Evolutionary conservation across 2,888 invertebrate species (phyloP).

Genomic region (Odontomyia ornata): DNA sequence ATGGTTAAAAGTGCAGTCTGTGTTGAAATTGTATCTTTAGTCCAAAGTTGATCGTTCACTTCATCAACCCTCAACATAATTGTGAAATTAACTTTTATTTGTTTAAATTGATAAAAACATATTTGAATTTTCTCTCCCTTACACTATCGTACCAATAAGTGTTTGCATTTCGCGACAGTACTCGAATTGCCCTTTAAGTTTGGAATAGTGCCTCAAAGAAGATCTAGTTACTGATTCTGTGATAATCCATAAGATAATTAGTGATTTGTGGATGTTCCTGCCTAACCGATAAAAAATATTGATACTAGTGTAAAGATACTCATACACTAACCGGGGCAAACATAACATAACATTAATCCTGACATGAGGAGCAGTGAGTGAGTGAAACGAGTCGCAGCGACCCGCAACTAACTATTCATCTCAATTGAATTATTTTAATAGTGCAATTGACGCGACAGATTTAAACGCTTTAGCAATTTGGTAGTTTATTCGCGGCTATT

Average conservation of each 20-base stretch:
- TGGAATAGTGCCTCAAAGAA: not conserved
- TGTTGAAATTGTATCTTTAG: too few species aligned
- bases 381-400: not conserved
- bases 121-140: too few species aligned
- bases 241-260: not conserved
- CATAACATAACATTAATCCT: not conserved
- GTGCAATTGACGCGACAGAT: conserved; percentile 30
- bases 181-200: conserved; percentile 19
- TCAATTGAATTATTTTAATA: conserved; percentile 30
- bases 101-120: too few species aligned
- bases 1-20: too few species aligned
- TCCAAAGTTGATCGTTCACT: too few species aligned
- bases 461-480: conserved; percentile 32
- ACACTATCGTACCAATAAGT: not conserved
- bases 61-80: too few species aligned
- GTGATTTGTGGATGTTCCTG: too few species aligned
- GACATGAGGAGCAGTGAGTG: not conserved
- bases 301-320: too few species aligned
- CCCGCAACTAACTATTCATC: not conserved
- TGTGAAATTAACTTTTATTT: too few species aligned
- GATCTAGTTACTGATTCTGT: not conserved
- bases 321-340: not conserved
- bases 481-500: conserved; percentile 10
- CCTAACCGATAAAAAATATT: too few species aligned
- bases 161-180: conserved; percentile 4